Evolutionary conservation across 2,113 vertebrate genomes (phyloP), one percentile per base, ranked within the genome.

Genomic region (Haliaeetus leucogaster): DNA sequence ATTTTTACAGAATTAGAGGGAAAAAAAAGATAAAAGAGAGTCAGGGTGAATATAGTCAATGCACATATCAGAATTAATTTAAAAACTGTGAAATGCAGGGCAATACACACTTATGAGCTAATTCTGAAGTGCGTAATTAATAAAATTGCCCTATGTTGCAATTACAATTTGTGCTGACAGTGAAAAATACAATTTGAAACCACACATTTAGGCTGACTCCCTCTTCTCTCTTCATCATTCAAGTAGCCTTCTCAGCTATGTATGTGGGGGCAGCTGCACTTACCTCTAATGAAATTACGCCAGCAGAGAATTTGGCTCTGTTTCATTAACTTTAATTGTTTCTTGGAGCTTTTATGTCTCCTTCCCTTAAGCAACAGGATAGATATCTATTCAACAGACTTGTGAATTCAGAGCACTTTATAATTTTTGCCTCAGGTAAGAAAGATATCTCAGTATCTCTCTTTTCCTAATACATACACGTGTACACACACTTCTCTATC

Each of bases 141-240:
- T 86, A 91, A 86, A 94, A 79, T 80, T 91, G 53, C 61, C 22
- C 38, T 26, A 20, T 65, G 58, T 82, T 94, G 82, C 87, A 97
- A 90, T 94, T 95, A 93, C 9, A 67, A 16, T 92, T 96, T 93
- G 30, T 96, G 96, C 96, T 97, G 96, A 96, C 87, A 73, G 74
- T 85, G 90, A 95, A 96, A 95, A 96, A 82, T 48, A 53, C 25
- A 73, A 16, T 91, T 85, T 72, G 62, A 96, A 96, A 84, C 77
- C 95, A 73, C 93, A 66, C 66, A 47, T 77, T 93, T 85, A 83
- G 74, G 48, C 62, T 91, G 68, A 90, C 95, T 97, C 94, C 78
- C 86, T 95, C 83, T 93, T 80, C 61, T 76, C 5, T 76, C 73
- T 86, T 85, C 32, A 0, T 95, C 80, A 94, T 79, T 96, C 43